Evolutionary conservation across 1,140 invertebrate species (phyloP).

Genomic region (Psix sp.): DNA sequence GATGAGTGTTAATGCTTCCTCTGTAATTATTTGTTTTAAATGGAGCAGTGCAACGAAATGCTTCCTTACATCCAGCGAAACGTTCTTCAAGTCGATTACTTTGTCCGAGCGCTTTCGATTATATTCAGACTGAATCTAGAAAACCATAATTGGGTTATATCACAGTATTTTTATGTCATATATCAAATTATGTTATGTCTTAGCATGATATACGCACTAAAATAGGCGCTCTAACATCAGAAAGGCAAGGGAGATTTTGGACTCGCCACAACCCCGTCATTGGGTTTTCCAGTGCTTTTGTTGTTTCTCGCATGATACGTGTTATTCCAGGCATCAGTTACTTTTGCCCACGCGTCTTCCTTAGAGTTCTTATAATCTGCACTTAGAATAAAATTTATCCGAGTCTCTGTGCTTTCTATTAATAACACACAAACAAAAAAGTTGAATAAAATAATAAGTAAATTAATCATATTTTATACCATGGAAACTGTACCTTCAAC

Average conservation of each 20-base stretch:
- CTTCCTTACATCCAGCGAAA: no score
- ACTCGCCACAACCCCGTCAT: slow-evolving; percentile 6
- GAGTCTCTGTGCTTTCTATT: not conserved
- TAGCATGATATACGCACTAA: not conserved
- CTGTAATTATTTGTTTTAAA: no score
- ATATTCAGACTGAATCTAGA: no score
- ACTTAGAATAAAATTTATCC: no score
- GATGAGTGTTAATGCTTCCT: no score
- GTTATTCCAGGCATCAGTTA: slow-evolving; percentile 7
- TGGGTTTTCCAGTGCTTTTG: not conserved
- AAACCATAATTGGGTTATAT: no score
- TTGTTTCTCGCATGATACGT: slow-evolving; percentile 3
- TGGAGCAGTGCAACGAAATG: no score
- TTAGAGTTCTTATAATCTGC: not conserved
- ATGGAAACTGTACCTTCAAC: not conserved
- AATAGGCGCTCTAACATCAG: slow-evolving; percentile 3
- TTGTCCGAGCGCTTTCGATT: no score
- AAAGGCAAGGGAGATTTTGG: slow-evolving; percentile 1
- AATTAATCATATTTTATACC: slow-evolving; percentile 1
- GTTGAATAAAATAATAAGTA: slow-evolving; percentile 1
- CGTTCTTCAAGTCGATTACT: no score
- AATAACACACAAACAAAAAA: not conserved
- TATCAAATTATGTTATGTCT: no score
- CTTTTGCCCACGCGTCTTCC: slow-evolving; percentile 1
- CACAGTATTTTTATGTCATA: no score